Percentiles rank a stretch among this genome's conserved stretches.
These are phyloP conservation scores for Philereme transversata DNA, from an alignment of 2,888 invertebrate genomes.

Conservation along the genomic window DNA sequence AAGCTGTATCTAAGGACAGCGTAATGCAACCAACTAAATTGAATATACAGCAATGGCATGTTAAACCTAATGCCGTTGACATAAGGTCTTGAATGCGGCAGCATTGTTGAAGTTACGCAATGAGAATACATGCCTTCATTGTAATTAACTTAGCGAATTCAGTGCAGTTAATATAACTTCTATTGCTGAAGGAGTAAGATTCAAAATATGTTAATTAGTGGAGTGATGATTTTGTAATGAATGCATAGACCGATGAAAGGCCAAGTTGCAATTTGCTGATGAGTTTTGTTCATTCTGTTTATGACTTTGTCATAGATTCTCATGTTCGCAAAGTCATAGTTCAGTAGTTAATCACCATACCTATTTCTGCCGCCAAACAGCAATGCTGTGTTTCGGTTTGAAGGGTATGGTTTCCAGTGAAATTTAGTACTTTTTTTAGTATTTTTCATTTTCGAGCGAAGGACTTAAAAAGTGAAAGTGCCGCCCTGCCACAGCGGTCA, in stretches of 20 bases:
- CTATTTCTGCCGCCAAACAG: too few species aligned
- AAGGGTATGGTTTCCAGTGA: too few species aligned
- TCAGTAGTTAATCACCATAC: too few species aligned
- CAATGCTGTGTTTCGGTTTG: too few species aligned
- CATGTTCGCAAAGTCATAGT: too few species aligned
- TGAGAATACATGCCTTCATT: slow-evolving; percentile 18
- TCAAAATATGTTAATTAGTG: slow-evolving; percentile 4
- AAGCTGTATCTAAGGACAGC: slow-evolving; percentile 6
- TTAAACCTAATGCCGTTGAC: slow-evolving; percentile 10
- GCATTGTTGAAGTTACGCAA: slow-evolving; percentile 4
- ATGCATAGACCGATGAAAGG: slow-evolving; percentile 26
- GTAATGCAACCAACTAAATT: slow-evolving; percentile 23
- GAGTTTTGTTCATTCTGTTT: slow-evolving; percentile 25
- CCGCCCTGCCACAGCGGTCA: too few species aligned
- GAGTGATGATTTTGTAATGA: slow-evolving; percentile 7
- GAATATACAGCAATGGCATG: slow-evolving; percentile 19
- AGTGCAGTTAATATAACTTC: slow-evolving; percentile 2
- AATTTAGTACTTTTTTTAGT: too few species aligned
- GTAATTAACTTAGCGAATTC: slow-evolving; percentile 9
- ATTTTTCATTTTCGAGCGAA: too few species aligned
- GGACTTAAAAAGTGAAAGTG: too few species aligned
- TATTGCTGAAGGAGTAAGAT: slow-evolving; percentile 9
- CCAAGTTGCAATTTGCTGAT: slow-evolving; percentile 27
- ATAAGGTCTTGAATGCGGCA: slow-evolving; percentile 23
- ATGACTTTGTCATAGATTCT: slow-evolving; percentile 2